Percentiles rank a stretch among this genome's conserved stretches.
phyloP scores from a whole-genome alignment of 2,113 vertebrate genomes.

The Glareola pratincola region DNA sequence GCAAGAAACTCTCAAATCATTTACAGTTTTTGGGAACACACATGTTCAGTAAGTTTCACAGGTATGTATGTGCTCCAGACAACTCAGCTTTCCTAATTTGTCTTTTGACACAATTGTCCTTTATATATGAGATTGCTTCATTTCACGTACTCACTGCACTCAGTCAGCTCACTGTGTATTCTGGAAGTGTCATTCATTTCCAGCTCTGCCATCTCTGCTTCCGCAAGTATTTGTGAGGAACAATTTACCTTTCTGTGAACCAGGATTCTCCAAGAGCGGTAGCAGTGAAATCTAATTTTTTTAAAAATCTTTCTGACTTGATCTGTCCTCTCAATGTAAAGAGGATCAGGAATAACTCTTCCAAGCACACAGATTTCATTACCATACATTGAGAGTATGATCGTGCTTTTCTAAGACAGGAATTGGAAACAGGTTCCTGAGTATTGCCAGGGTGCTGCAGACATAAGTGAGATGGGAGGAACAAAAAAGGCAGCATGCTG shows the following conservation, averaged over 20 bases:
- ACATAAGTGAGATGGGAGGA: not conserved
- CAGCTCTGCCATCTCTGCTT: not conserved
- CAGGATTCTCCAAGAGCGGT: not conserved
- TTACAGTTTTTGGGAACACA: not conserved
- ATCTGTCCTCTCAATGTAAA: not conserved
- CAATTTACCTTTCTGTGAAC: not conserved
- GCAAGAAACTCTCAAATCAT: not conserved
- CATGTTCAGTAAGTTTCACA: not conserved
- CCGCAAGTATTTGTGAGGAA: not conserved
- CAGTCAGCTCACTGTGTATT: not conserved
- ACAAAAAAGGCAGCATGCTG: not conserved
- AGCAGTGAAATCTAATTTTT: not conserved
- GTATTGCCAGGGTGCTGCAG: conserved; percentile 11
- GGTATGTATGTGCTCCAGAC: not conserved
- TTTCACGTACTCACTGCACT: not conserved
- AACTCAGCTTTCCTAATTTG: not conserved
- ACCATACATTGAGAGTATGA: not conserved
- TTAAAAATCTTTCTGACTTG: not conserved
- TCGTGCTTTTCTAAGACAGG: not conserved
- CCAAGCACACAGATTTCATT: conserved; percentile 1
- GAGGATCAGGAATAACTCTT: not conserved
- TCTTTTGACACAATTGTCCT: not conserved
- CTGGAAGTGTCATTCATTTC: not conserved
- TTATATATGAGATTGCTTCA: not conserved
- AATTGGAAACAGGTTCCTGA: conserved; percentile 25